phyloP scores from a whole-genome alignment of 1,140 invertebrate species.

The Drosophila mojavensis region DNA sequence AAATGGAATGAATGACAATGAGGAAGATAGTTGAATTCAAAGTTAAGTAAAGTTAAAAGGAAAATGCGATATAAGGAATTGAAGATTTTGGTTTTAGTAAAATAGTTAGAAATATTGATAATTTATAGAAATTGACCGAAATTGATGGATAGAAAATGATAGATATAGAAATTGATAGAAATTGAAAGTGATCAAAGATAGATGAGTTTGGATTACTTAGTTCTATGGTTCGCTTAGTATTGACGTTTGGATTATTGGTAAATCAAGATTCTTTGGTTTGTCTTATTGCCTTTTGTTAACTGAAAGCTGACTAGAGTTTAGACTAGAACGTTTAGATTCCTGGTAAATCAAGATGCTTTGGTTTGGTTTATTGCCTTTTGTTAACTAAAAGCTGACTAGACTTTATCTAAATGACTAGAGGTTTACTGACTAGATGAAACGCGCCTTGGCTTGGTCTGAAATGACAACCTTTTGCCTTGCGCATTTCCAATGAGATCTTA shows the following conservation, averaged over 20 bases:
- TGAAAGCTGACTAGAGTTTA: too few species aligned
- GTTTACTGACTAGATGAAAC: slow-evolving; percentile 52
- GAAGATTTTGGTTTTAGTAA: too few species aligned
- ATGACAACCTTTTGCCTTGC: neutral
- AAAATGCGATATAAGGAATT: too few species aligned
- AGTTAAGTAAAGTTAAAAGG: neutral
- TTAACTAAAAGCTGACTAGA: slow-evolving; percentile 28
- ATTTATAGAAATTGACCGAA: too few species aligned
- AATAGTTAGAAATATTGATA: too few species aligned
- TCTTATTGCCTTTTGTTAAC: slow-evolving; percentile 25
- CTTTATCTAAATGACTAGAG: slow-evolving; percentile 37
- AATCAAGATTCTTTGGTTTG: neutral
- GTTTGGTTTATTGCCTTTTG: slow-evolving; percentile 27
- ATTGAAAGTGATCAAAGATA: too few species aligned
- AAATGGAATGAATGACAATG: neutral
- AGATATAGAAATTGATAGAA: too few species aligned
- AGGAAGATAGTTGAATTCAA: neutral
- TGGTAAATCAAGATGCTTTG: slow-evolving; percentile 4
- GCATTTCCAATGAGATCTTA: slow-evolving; percentile 51
- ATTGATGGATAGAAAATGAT: too few species aligned
- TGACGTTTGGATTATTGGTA: neutral
- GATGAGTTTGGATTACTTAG: too few species aligned
- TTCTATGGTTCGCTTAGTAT: too few species aligned
- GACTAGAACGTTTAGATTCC: too few species aligned
- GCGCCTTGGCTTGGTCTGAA: slow-evolving; percentile 35